Percentiles rank a stretch among this genome's conserved stretches.
Conservation (phyloP, 2,113 vertebrate genomes). For the Corythaixoides concolor region DNA sequence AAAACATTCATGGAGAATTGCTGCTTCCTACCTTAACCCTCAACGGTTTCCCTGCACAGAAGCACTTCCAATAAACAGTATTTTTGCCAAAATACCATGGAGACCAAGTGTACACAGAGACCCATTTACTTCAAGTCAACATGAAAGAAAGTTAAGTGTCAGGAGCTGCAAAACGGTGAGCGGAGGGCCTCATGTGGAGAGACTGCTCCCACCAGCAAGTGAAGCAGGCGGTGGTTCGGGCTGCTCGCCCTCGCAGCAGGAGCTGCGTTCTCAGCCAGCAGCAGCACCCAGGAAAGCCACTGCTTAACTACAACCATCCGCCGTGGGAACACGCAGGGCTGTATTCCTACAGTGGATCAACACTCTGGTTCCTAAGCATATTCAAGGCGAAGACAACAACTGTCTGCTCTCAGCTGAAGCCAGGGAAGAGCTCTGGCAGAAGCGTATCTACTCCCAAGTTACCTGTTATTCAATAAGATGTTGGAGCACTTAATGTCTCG, state of each 20-base stretch:
- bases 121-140: neutral
- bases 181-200: neutral
- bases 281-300: neutral
- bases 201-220: too few species aligned
- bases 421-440: neutral
- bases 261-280: neutral
- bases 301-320: neutral
- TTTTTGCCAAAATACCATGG: neutral
- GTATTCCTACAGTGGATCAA: neutral
- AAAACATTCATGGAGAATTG: neutral
- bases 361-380: neutral
- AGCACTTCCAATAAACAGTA: neutral
- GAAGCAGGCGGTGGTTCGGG: neutral
- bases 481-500: slow-evolving; percentile 99
- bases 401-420: neutral
- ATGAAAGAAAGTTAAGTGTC: neutral
- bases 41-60: neutral
- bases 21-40: neutral
- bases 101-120: neutral
- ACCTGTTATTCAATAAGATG: slow-evolving; percentile 98
- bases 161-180: neutral
- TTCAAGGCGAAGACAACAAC: neutral
- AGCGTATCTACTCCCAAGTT: neutral
- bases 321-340: neutral
- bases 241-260: neutral